phyloP scores from a whole-genome alignment of 1,140 invertebrate genomes.

The Eumeta japonica region DNA sequence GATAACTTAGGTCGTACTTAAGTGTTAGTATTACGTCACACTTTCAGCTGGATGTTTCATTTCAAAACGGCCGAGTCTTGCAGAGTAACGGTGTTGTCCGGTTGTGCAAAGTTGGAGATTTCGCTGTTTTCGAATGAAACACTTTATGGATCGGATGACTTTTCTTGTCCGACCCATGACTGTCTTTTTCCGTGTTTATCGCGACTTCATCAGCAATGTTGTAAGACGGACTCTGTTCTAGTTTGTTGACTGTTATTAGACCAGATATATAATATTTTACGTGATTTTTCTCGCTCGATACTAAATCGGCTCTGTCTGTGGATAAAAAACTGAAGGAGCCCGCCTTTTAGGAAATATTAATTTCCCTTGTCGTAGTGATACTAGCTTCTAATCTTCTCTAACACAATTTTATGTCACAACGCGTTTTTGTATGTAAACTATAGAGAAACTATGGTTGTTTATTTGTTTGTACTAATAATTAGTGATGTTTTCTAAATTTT shows the following conservation, averaged over 20 bases:
- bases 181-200: conserved; percentile 9
- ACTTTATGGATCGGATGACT: conserved; percentile 46
- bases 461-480: conserved; percentile 36
- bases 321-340: too few species aligned
- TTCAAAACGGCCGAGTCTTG: conserved; percentile 34
- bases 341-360: conserved; percentile 23
- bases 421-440: conserved; percentile 12
- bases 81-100: conserved; percentile 14
- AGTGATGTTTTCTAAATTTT: conserved; percentile 28
- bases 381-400: conserved; percentile 52
- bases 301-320: too few species aligned
- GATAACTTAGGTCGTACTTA: conserved; percentile 25
- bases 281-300: too few species aligned
- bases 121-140: conserved; percentile 47
- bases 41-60: conserved; percentile 38
- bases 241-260: too few species aligned
- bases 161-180: conserved; percentile 45
- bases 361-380: conserved; percentile 54
- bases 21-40: conserved; percentile 18
- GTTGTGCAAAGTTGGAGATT: conserved; percentile 33
- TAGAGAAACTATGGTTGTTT: conserved; percentile 53
- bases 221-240: too few species aligned
- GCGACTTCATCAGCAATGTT: too few species aligned
- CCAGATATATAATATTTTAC: too few species aligned
- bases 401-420: conserved; percentile 50